These are phyloP conservation scores for Hapalemur alaotrensis DNA, from an alignment of 2,797 vertebrate species.

Conservation along the genomic window DNA sequence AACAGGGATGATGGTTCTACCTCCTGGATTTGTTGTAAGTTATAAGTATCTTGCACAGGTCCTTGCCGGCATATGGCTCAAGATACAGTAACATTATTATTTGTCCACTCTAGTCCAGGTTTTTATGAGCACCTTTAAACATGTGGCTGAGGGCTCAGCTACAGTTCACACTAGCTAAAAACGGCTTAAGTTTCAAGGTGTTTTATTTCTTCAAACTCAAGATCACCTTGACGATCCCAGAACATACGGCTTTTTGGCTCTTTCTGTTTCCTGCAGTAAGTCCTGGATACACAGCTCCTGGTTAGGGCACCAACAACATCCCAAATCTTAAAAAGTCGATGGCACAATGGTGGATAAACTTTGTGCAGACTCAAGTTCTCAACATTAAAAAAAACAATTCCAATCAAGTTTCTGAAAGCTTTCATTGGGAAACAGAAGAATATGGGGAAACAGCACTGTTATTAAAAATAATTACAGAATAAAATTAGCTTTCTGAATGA, in stretches of 20 bases:
- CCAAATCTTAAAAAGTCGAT: background rate
- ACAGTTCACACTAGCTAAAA: background rate
- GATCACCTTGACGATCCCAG: background rate
- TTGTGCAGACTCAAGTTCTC: background rate
- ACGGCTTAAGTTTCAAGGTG: background rate
- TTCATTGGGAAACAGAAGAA: slow-evolving; percentile 2
- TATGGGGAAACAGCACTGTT: background rate
- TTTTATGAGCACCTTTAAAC: background rate
- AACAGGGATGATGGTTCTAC: background rate
- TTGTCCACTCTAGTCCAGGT: background rate
- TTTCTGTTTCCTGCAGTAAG: background rate
- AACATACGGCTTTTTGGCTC: background rate
- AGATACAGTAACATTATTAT: background rate
- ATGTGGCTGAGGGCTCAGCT: background rate
- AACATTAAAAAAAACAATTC: background rate
- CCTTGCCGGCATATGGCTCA: background rate
- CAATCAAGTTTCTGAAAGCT: slow-evolving; percentile 9
- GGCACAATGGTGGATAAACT: background rate
- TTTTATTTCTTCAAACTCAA: background rate
- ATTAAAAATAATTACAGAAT: slow-evolving; percentile 56
- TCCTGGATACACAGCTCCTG: background rate
- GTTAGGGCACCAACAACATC: background rate
- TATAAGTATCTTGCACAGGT: background rate
- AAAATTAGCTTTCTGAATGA: slow-evolving; percentile 61
- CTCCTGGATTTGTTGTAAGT: background rate